A percentile compares a stretch with the other conserved stretches of the same genome.
phyloP scores from a whole-genome alignment of 1,140 invertebrate species.

The Penaeus vannamei region DNA sequence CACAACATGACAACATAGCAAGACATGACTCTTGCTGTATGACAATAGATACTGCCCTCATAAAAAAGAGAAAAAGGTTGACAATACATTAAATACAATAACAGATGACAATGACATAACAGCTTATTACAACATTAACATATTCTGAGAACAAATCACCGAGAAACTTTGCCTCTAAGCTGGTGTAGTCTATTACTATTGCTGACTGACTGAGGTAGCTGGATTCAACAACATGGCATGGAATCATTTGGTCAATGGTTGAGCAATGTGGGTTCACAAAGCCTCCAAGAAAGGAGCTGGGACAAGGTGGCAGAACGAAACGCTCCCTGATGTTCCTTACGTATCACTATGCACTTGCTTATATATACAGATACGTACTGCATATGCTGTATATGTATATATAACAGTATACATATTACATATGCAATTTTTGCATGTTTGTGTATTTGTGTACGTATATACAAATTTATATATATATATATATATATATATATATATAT shows the following conservation, averaged over 20 bases:
- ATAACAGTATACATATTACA: too few species aligned
- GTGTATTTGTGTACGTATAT: too few species aligned
- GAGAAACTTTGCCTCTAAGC: constrained; percentile 61
- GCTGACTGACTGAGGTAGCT: constrained; percentile 65
- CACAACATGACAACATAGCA: too few species aligned
- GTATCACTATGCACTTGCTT: too few species aligned
- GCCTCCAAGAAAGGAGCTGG: constrained; percentile 44
- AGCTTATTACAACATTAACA: constrained; percentile 19
- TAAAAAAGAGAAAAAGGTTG: constrained; percentile 11
- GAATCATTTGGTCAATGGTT: constrained; percentile 66
- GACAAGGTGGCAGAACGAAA: too few species aligned
- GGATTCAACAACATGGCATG: constrained; percentile 65
- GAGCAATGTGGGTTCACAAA: constrained; percentile 65
- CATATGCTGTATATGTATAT: too few species aligned
- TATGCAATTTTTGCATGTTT: too few species aligned
- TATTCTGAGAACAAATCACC: constrained; percentile 29
- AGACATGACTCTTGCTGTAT: too few species aligned
- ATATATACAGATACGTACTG: too few species aligned
- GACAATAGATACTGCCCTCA: neutral
- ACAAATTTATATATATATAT: too few species aligned
- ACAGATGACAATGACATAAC: constrained; percentile 9
- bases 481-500: too few species aligned
- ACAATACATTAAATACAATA: constrained; percentile 4
- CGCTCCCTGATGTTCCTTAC: too few species aligned
- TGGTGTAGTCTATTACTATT: constrained; percentile 66